Evolutionary conservation across 2,797 vertebrate species (phyloP), one percentile per base, ranked within the genome.

Genomic region (Diplodus puntazzo): DNA sequence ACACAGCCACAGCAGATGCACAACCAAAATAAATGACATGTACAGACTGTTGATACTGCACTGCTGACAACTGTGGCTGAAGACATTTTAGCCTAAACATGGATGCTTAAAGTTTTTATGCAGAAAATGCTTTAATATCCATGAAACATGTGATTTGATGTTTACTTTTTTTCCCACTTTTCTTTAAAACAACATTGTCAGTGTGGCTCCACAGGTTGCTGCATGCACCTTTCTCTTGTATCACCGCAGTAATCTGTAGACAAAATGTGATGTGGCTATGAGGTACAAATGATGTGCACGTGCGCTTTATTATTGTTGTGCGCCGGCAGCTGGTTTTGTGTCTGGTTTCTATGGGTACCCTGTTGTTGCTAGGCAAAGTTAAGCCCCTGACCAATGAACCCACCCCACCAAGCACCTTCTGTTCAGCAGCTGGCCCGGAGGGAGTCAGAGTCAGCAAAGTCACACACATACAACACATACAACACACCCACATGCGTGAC

Each of bases 351-450:
- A 92, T 93, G 91, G 90, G 87, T 89, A 92, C 92, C 78, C 84
- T 93, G 95, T 96, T 93, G 95, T 96, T 95, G 93, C 95, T 93
- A 95, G 95, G 95, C 94, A 95, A 95, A 95, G 86, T 89, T 93
- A 94, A 94, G 89, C 92, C 90, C 82, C 87, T 92, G 90, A 94
- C 94, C 94, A 95, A 90, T 95, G 88, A 95, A 90, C 89, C 90
- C 82, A 89, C 87, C 91, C 88, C 87, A 89, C 72, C 89, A 87
- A 85, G 89, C 84, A 87, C 93, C 94, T 93, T 94, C 92, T 95
- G 92, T 88, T 94, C 83, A 94, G 90, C 93, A 95, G 93, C 94
- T 93, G 91, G 81, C 78, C 45, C 62, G 70, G 79, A 88, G 75
- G 84, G 82, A 87, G 73, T 81, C 86, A 45, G 46, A 92, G 84